These are phyloP conservation scores for Chionomys nivalis DNA, from an alignment of 2,113 vertebrate species.

Conservation along the genomic window DNA sequence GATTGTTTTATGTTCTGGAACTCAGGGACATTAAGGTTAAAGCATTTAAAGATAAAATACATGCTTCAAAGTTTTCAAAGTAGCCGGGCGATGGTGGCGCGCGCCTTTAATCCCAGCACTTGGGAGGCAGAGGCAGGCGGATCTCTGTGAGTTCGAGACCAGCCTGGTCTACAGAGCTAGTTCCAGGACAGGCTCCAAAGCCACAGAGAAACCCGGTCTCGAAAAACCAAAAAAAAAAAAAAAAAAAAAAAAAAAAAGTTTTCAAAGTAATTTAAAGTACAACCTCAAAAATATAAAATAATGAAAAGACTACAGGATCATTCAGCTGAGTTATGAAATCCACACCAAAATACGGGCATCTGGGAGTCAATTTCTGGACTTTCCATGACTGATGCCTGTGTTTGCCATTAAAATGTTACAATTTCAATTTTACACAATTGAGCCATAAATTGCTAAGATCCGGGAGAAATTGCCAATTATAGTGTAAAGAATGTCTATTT, in stretches of 20 bases:
- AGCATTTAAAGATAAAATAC: constrained; percentile 57
- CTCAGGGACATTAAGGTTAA: constrained; percentile 3
- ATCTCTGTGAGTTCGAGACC: too few relatives aligned
- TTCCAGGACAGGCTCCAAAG: too few relatives aligned
- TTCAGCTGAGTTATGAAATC: constrained; percentile 63
- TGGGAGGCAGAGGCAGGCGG: too few relatives aligned
- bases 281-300: constrained; percentile 61
- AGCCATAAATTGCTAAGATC: constrained; percentile 69
- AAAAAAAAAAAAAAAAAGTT: too few relatives aligned
- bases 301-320: neutral
- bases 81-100: too few relatives aligned
- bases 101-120: too few relatives aligned
- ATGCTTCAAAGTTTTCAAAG: constrained; percentile 55
- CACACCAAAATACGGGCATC: constrained; percentile 22
- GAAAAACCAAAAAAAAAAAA: too few relatives aligned
- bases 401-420: constrained; percentile 69
- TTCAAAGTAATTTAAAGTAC: constrained; percentile 62
- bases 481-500: constrained; percentile 73
- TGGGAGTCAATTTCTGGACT: constrained; percentile 21
- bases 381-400: constrained; percentile 53
- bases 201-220: too few relatives aligned
- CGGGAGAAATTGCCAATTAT: constrained; percentile 68
- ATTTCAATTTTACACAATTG: constrained; percentile 67
- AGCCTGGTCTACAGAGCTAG: too few relatives aligned
- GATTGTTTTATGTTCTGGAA: constrained; percentile 29